Evolutionary conservation across 2,888 invertebrate species (phyloP).

Genomic region (Bedellia somnulentella): DNA sequence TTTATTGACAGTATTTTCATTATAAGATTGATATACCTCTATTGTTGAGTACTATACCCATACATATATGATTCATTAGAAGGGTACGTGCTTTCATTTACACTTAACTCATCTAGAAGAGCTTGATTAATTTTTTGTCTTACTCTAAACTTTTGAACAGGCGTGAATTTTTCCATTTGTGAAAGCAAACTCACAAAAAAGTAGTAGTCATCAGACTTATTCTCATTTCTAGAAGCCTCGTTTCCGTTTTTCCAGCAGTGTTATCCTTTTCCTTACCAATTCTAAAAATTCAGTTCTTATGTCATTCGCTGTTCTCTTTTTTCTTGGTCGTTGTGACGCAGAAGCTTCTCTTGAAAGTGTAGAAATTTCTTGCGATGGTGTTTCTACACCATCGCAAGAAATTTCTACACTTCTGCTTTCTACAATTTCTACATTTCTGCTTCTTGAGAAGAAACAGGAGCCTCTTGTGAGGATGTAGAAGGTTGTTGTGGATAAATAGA

Average conservation of each 20-base stretch:
- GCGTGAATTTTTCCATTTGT: constrained; percentile 6
- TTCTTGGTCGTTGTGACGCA: background rate
- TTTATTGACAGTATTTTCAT: constrained; percentile 1
- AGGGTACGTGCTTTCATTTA: constrained; percentile 1
- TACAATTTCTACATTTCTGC: too few species aligned
- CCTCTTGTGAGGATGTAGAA: background rate
- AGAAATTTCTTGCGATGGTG: too few species aligned
- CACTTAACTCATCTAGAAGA: constrained; percentile 9
- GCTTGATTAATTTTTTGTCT: constrained; percentile 10
- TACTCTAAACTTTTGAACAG: constrained; percentile 10
- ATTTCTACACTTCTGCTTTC: too few species aligned
- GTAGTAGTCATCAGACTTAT: constrained; percentile 7
- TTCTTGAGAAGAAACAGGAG: too few species aligned
- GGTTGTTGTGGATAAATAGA: background rate
- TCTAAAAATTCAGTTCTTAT: constrained; percentile 7
- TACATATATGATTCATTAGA: constrained; percentile 1
- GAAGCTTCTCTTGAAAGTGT: background rate
- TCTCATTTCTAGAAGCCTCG: too few species aligned
- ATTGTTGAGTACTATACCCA: constrained; percentile 1
- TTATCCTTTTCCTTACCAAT: constrained; percentile 7
- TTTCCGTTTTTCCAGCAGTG: too few species aligned
- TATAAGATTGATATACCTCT: constrained; percentile 1
- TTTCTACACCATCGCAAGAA: too few species aligned
- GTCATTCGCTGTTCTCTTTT: constrained; percentile 6
- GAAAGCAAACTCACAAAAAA: constrained; percentile 2